Base-by-base conservation (phyloP, 1,140 invertebrate species). In the Dendroctonus valens region DNA sequence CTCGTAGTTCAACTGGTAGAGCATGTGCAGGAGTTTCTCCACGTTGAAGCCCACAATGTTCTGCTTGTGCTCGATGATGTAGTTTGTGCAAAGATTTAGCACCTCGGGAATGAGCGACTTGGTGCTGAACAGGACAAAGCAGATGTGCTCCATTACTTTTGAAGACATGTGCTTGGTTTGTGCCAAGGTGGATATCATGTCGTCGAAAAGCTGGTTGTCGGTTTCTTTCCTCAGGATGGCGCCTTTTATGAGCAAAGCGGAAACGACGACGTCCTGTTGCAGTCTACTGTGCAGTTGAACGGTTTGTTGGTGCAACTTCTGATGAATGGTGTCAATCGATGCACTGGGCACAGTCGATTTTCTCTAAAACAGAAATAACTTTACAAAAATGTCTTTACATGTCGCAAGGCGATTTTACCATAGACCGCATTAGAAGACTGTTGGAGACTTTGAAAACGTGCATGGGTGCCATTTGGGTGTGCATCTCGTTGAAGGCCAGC, bases 21-120 rank as follows among this genome's bases (percentile, higher is more conserved):
- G 76, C 46, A 80, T 76, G n/a, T 72, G 77, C 5, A 83, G 58
- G 2, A 84, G 71, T 72, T 80, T 82, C 65, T 82, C 81, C 7
- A 78, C 80, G 46, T 79, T 81, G 50, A 81, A 80, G 5, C 79
- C 82, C 0, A 79, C 70, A 12, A 83, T 65, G 67, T 76, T 70
- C 5, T 76, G 63, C 48, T 77, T 72, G 52, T 80, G 70, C 7
- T 77, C 62, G 3, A 77, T 61, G 14, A 83, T 61, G 71, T 82
- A 83, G 5, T 74, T 72, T 6, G 76, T 76, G 71, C 82, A 76
- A 12, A 74, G 73, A 52, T 83, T 79, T 5, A 82, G 52, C 44
- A 82, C 63, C 61, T 77, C 75, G 0, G 80, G 80, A 12, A 82
- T 69, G 54, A 79, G 68, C 51, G 72, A 77, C 53, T 76, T 72